phyloP scores from a whole-genome alignment of 1,140 invertebrate species.

The Macrocentrus cingulum region DNA sequence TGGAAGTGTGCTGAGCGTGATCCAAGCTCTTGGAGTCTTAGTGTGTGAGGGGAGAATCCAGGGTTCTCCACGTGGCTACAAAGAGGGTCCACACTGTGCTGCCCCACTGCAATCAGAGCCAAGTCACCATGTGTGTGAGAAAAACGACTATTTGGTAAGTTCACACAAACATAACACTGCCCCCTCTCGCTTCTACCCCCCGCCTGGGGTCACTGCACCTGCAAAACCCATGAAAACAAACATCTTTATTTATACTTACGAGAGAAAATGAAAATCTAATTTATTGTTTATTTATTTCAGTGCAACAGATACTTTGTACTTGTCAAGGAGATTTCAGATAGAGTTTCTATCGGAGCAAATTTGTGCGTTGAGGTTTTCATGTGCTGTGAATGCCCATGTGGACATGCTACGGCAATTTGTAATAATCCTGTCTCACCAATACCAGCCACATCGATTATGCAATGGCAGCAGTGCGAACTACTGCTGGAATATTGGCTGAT shows the following conservation, averaged over 20 bases:
- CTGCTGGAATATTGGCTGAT: conserved; percentile 78
- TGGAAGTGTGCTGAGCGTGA: conserved; percentile 63
- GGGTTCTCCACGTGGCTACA: conserved; percentile 67
- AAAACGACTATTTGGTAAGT: conserved; percentile 60
- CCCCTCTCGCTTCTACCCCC: too few species aligned
- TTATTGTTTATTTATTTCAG: conserved; percentile 33
- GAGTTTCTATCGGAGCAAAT: conserved; percentile 61
- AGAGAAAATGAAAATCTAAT: too few species aligned
- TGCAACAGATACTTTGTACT: conserved; percentile 61
- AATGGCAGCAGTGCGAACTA: conserved; percentile 57
- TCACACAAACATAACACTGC: too few species aligned
- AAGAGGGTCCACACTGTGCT: conserved; percentile 74
- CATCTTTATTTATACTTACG: too few species aligned
- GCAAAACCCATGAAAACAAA: too few species aligned
- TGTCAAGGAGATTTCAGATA: conserved; percentile 59
- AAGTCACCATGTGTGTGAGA: conserved; percentile 61
- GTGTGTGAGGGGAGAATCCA: conserved; percentile 71
- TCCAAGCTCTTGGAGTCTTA: conserved; percentile 69
- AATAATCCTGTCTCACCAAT: conserved; percentile 48
- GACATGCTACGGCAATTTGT: conserved; percentile 57
- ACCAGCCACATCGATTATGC: conserved; percentile 42
- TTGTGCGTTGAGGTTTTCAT: conserved; percentile 75
- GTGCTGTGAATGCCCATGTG: conserved; percentile 69
- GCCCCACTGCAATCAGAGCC: conserved; percentile 48
- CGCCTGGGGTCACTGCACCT: too few species aligned